Base-by-base conservation (phyloP, 2,888 invertebrate genomes). In the Apotomis betuletana region DNA sequence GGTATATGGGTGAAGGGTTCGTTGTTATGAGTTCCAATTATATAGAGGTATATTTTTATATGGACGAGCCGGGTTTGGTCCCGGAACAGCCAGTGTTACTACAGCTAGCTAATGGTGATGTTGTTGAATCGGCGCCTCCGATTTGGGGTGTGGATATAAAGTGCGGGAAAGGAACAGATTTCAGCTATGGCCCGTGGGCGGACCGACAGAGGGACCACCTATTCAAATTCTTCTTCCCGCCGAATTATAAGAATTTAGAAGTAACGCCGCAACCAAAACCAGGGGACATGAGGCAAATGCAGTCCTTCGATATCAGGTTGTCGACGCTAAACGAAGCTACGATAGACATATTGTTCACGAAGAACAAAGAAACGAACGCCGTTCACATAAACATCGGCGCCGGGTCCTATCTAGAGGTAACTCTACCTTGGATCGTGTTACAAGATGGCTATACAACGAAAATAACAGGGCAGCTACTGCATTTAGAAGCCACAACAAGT, bases 141-240 rank as follows among this genome's bases (percentile, higher is more conserved):
- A 97, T 98, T 78, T 98, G 98, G 97, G 98, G 98, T 5, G 96
- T 99, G 12, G 99, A 98, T 86, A 97, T 99, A 69, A 98, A 98
- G 87, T 98, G 98, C 85, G 97, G 98, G 0, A 98, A 98, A 90
- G 98, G 98, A 76, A 98, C 97, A 3, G 98, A 98, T 84, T 97
- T 99, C 81, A 99, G 98, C 88, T 99, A 99, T 85, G 99, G 99
- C 0, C 99, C 99, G 0, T 99, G 99, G 99, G 99, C 99, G 3
- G 99, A 99, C 86, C 95, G 99, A 65, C 99, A 99, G 87, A 95
- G 99, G 76, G 99, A 99, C 85, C 96, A 97, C 88, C 93, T 99
- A 49, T 99, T 98, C 90, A 97, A 96, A 90, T 98, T 99, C 89
- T 99, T 99, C 92, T 99, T 97, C 85, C 99, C 98, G 6, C 96